Base-by-base conservation (phyloP, 1,140 invertebrate species). In the Metaphire vulgaris region DNA sequence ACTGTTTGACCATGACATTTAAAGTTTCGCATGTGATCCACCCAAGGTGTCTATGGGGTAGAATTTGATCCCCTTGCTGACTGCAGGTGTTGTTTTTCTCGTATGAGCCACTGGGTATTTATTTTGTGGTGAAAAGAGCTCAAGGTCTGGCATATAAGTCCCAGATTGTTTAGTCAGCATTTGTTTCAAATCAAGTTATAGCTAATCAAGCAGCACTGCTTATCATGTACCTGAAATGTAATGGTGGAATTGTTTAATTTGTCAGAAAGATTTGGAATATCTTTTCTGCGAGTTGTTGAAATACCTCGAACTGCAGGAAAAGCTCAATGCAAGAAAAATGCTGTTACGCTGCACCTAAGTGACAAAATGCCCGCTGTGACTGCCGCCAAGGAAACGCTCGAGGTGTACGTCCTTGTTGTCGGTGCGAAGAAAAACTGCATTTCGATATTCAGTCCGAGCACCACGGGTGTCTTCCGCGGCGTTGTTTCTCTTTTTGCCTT, bases 381-480 rank as follows among this genome's bases (percentile, higher is more conserved):
- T 28, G 30, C 66, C 15, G n/a, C 66, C 66, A 1, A 67, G 26
- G n/a, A 67, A 67, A 67, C 30, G 26, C 26, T 29, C 2, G 66
- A 29, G 30, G 66, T 28, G 26, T n/a, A 67, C 26, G 66, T n/a
- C 66, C 30, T 28, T 67, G 66, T 28, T 2, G n/a, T 67, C 30
- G 26, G 26, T n/a, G 66, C 30, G 30, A 67, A 67, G 2, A n/a
- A n/a, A 28, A 67, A 67, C 26, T 29, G 1, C 30, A 67, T 67
- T 67, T 2, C 15, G 26, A 15, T 67, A 28, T 28, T 2, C n/a
- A 29, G n/a, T 28, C 26, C 26, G 26, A 67, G 30, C 2, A 28
- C 74, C n/a, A 65, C 69, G 6, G 74, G 74, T 34, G 21, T 76
- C 21, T 76, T 76, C 33, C 74, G 74, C 33, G 74, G 74, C 74